Percentiles rank a stretch among this genome's conserved stretches.
These are phyloP conservation scores for Amphiprion ocellaris DNA, from an alignment of 2,113 vertebrate genomes.

Conservation along the genomic window DNA sequence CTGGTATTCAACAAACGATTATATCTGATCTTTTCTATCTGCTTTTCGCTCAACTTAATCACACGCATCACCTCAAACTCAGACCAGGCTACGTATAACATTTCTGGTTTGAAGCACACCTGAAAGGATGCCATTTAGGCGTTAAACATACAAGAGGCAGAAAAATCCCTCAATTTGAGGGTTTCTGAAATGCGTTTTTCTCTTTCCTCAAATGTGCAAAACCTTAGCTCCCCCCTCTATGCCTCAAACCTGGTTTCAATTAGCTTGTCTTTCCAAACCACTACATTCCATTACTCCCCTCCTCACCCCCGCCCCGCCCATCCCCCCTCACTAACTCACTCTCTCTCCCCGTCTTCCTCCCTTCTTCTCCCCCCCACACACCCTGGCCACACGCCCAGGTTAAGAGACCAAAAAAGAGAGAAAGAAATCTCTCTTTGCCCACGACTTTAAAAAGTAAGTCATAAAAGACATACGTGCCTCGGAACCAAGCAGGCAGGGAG, in stretches of 20 bases:
- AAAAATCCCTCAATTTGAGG: slow-evolving; percentile 18
- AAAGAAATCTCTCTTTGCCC: slow-evolving; percentile 48
- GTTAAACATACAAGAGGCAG: background rate
- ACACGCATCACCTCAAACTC: background rate
- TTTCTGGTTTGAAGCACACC: background rate
- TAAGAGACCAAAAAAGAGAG: slow-evolving; percentile 69
- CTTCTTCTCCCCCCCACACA: slow-evolving; percentile 56
- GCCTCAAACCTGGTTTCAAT: slow-evolving; percentile 88
- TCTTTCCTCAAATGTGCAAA: slow-evolving; percentile 67
- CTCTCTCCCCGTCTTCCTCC: slow-evolving; percentile 58
- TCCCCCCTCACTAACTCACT: slow-evolving; percentile 59
- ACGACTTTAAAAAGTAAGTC: slow-evolving; percentile 28
- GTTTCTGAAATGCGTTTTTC: slow-evolving; percentile 50
- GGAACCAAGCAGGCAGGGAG: slow-evolving; percentile 11
- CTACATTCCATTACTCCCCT: slow-evolving; percentile 88
- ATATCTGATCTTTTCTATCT: background rate
- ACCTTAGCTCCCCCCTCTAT: slow-evolving; percentile 65
- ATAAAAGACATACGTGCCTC: background rate
- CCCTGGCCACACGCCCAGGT: slow-evolving; percentile 74
- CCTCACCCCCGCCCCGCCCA: slow-evolving; percentile 57
- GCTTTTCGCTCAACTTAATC: slow-evolving; percentile 10
- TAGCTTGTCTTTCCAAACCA: slow-evolving; percentile 89
- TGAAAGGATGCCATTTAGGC: background rate
- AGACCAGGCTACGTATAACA: background rate
- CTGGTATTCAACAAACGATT: slow-evolving; percentile 28